These are phyloP conservation scores for Pseudomyrmex concolor DNA, from an alignment of 1,140 invertebrate species.

Conservation along the genomic window DNA sequence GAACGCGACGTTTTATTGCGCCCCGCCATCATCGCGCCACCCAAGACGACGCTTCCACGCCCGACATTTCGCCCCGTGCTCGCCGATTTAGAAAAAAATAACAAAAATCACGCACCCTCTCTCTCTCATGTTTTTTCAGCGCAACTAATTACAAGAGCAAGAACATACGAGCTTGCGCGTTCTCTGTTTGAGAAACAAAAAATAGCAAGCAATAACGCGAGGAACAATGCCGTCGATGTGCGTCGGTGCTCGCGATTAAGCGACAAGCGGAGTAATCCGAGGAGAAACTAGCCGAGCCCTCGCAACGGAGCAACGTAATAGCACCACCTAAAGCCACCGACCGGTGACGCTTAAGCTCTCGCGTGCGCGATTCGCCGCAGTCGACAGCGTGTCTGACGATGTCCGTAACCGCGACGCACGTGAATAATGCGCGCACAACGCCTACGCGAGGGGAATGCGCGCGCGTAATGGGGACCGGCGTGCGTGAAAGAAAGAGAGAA, in stretches of 20 bases:
- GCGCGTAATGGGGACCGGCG: slow-evolving; percentile 63
- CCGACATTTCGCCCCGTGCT: slow-evolving; percentile 22
- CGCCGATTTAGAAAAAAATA: neutral
- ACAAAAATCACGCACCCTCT: no score
- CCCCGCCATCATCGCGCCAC: slow-evolving; percentile 29
- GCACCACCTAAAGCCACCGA: slow-evolving; percentile 26
- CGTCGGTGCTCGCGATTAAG: slow-evolving; percentile 16
- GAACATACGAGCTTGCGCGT: no score
- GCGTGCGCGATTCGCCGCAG: slow-evolving; percentile 51
- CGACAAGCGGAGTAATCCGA: slow-evolving; percentile 6
- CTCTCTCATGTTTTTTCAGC: slow-evolving; percentile 16
- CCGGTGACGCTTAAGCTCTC: slow-evolving; percentile 49
- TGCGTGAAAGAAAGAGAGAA: slow-evolving; percentile 44
- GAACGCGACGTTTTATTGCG: slow-evolving; percentile 27
- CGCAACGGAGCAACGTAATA: slow-evolving; percentile 22
- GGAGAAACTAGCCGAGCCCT: neutral
- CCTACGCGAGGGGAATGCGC: slow-evolving; percentile 56
- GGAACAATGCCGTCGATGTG: slow-evolving; percentile 11
- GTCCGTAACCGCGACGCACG: slow-evolving; percentile 65
- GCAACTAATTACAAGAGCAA: neutral
- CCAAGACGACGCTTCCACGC: slow-evolving; percentile 39
- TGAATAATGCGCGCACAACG: slow-evolving; percentile 68
- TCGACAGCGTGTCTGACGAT: slow-evolving; percentile 55
- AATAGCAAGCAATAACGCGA: no score
- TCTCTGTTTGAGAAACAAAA: no score